Evolutionary conservation across 2,113 vertebrate species (phyloP), one percentile per base, ranked within the genome.

Genomic region (Pyxicephalus adspersus): DNA sequence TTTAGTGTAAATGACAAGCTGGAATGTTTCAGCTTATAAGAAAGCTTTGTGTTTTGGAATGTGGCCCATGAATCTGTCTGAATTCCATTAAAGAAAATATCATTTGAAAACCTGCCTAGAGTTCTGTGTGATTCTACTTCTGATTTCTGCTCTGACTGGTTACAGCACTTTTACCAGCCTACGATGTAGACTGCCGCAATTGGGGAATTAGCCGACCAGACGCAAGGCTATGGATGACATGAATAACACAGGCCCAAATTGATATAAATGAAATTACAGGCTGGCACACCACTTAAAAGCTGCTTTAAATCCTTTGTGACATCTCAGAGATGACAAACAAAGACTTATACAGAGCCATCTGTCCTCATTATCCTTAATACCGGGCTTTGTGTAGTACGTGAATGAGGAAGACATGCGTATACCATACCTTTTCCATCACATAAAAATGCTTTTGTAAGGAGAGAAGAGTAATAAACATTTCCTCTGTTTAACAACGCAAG

Each of bases 261-360:
- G 68, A 81, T 74, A 74, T 73, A 74, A 81, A 81, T 81, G 58
- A 81, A 81, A 73, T 73, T 81, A 81, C 60, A 65, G 68, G 26
- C 60, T 65, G 68, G 60, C 60, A 65, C 45, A 64, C 50, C 16
- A 22, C 68, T 73, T 81, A 81, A 63, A 81, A 64, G 28, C 60
- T 23, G 28, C 60, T 74, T 81, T 81, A 81, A 55, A 81, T 80
- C 58, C 60, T 64, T 55, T 64, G 68, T 81, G 79, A 81, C 79
- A 73, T 73, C 60, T 73, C 70, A 73, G 55, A 64, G 45, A 81
- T 81, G 68, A 73, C 79, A 81, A 74, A 72, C 60, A 64, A 81
- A 61, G 60, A 64, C 50, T 72, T 73, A 52, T 23, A 64, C 19
- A 13, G 25, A 55, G 20, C 66, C 79, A 73, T 81, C 79, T 81